Percentiles rank a stretch among this genome's conserved stretches.
Conservation (phyloP, 92 coral and sea anemone genomes). For the Siderastrea radians region DNA sequence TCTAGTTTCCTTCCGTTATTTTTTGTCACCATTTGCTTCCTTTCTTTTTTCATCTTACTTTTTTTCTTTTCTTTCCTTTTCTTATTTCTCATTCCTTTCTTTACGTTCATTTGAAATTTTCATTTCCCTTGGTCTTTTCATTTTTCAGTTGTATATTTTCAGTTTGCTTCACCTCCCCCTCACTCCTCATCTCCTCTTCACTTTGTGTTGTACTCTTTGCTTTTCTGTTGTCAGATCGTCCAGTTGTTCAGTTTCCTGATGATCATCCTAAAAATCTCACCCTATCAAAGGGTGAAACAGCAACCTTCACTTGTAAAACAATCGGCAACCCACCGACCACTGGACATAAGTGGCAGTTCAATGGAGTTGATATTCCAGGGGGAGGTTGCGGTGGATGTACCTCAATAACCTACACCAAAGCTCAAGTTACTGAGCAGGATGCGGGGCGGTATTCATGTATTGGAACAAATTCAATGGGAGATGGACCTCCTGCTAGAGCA, state of each 20-base stretch:
- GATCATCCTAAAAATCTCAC: slow-evolving; percentile 82
- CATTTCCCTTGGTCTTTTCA: background rate
- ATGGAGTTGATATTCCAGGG: slow-evolving; percentile 50
- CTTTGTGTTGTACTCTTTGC: no score
- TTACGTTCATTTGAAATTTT: no score
- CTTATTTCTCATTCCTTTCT: no score
- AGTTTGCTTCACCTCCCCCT: no score
- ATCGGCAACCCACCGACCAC: slow-evolving; percentile 75
- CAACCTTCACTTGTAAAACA: slow-evolving; percentile 68
- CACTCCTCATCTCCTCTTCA: no score
- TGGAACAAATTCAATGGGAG: slow-evolving; percentile 70
- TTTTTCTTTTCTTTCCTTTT: no score
- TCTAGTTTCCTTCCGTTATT: no score
- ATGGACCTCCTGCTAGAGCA: slow-evolving; percentile 82
- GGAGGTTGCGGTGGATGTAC: background rate
- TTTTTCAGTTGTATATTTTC: no score
- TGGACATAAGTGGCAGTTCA: slow-evolving; percentile 69
- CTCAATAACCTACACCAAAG: background rate
- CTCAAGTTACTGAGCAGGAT: slow-evolving; percentile 30
- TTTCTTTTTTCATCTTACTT: no score
- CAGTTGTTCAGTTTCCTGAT: slow-evolving; percentile 69
- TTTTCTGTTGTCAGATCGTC: slow-evolving; percentile 69
- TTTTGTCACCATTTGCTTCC: no score
- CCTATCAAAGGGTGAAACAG: slow-evolving; percentile 50
- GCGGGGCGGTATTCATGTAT: slow-evolving; percentile 79